Evolutionary conservation across 2,113 vertebrate genomes (phyloP).

Genomic region (Phoxinus phoxinus): DNA sequence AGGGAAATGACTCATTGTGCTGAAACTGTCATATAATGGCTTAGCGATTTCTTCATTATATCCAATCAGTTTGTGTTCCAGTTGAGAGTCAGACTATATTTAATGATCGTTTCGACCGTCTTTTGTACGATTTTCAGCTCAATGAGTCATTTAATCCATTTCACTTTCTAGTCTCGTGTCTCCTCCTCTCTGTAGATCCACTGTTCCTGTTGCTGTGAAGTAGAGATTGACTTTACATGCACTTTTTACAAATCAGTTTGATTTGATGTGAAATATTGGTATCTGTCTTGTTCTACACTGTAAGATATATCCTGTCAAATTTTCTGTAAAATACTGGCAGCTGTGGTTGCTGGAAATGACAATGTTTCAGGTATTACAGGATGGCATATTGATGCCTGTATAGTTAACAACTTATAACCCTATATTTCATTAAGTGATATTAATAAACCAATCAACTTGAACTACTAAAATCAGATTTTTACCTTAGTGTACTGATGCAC

Average conservation of each 20-base stretch:
- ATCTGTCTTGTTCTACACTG: neutral
- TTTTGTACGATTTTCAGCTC: slow-evolving; percentile 7
- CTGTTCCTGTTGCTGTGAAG: slow-evolving; percentile 27
- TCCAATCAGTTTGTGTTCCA: neutral
- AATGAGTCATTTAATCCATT: slow-evolving; percentile 50
- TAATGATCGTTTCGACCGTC: neutral
- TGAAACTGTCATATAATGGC: neutral
- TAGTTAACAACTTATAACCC: neutral
- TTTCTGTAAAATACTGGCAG: neutral
- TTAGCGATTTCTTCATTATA: neutral
- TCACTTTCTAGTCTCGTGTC: neutral
- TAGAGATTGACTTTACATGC: slow-evolving; percentile 10
- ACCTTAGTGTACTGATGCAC: no score
- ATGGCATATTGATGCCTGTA: neutral
- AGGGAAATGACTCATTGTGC: slow-evolving; percentile 53
- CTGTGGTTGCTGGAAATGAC: neutral
- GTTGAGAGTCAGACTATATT: neutral
- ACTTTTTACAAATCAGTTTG: neutral
- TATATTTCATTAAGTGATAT: neutral
- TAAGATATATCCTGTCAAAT: neutral
- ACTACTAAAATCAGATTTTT: no score
- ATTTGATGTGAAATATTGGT: neutral
- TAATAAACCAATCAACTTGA: no score
- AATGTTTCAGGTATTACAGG: neutral
- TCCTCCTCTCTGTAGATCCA: slow-evolving; percentile 31